These are phyloP conservation scores for Rotaria sp. DNA, from an alignment of 2,888 invertebrate species.

Conservation along the genomic window DNA sequence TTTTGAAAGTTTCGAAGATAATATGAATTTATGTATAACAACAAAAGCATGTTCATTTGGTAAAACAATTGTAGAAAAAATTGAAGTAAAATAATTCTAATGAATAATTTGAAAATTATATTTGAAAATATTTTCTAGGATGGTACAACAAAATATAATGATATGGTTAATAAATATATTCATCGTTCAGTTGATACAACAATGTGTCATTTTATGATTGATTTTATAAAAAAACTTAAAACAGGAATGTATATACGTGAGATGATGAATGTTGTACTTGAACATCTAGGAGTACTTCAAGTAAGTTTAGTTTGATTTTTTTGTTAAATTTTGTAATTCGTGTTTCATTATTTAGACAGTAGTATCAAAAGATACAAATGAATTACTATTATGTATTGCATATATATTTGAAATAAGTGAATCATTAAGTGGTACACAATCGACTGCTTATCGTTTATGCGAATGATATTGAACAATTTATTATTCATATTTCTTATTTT, in stretches of 20 bases:
- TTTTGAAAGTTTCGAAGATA: conserved; percentile 64
- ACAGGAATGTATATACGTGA: conserved; percentile 96
- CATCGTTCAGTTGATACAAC: conserved; percentile 93
- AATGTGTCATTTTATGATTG: conserved; percentile 99
- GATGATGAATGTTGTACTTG: conserved; percentile 99
- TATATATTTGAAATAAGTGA: conserved; percentile 24
- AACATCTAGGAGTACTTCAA: conserved; percentile 98
- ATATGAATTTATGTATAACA: conserved; percentile 65
- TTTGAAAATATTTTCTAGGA: conserved; percentile 57
- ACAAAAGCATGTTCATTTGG: conserved; percentile 99
- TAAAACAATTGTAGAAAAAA: conserved; percentile 97
- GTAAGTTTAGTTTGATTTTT: conserved; percentile 59
- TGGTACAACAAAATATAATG: conserved; percentile 75
- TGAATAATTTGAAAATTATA: not conserved
- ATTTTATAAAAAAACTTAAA: conserved; percentile 97
- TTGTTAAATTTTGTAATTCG: not conserved
- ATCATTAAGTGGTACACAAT: not conserved
- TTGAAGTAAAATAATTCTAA: conserved; percentile 62
- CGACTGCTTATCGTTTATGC: not conserved
- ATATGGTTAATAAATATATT: conserved; percentile 70
- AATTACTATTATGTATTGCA: conserved; percentile 10
- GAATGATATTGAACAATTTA: not conserved
- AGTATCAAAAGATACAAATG: not conserved
- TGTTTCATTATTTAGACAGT: not conserved
- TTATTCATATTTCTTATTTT: not conserved